Base-by-base conservation (phyloP, 2,888 invertebrate genomes). In the Cylindroiulus punctatus region DNA sequence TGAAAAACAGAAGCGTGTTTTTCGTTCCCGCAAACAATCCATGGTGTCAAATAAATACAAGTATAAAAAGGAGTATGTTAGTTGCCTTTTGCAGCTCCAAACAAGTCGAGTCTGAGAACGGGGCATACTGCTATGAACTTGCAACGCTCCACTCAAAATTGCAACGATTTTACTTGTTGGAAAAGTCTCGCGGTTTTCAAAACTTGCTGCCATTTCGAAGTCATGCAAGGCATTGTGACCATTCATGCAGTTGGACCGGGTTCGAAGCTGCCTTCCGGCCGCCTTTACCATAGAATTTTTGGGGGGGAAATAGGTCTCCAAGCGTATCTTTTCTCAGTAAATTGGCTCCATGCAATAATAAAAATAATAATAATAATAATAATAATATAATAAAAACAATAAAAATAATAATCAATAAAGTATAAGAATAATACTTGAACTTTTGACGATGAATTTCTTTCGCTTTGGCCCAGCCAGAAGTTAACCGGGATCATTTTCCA, bases 361-460 rank as follows among this genome's bases (percentile, higher is more conserved):
- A 83, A 36, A 83, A 83, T 83, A 40, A 83, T 83, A 42, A 83
- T 83, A 19, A 83, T 83, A 40, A 83, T 83, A n/a, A 83, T 17
- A 8, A 30, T 44, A 83, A 42, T 83, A 44, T 83, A 83, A 83
- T 44, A 83, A 83, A 83, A 40, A 40, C 83, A 83, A 83, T 44
- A 83, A 83, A 40, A 83, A 83, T 83, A 83, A 83, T 83, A 83
- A 83, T 83, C 36, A 83, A 83, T 83, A 83, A 83, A 42, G 44
- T 42, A 42, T 44, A 83, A 83, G 40, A 44, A 40, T 83, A 83
- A 83, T 83, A 83, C 83, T 83, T 83, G 83, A 83, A 83, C 44
- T 83, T 83, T 83, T 76, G 76, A 76, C 76, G 76, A 76, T 76
- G 76, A 76, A 76, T 76, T 76, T 76, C 76, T 30, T 76, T 76